These are phyloP conservation scores for Rhynchopsitta pachyrhyncha DNA, from an alignment of 2,113 vertebrate species.

Conservation along the genomic window DNA sequence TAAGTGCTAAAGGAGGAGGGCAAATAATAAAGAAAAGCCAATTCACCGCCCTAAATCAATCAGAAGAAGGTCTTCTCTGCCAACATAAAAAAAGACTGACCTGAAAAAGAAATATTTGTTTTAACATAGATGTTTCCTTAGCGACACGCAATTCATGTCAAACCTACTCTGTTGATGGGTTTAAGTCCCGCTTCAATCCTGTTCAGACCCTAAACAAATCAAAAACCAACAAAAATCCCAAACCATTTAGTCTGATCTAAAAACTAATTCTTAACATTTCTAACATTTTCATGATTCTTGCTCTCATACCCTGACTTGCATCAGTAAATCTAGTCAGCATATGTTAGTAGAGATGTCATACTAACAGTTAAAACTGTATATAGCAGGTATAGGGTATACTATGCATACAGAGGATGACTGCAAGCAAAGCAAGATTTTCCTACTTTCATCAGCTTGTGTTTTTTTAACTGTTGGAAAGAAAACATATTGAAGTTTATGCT, in stretches of 20 bases:
- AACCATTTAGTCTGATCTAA: neutral
- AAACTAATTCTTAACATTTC: neutral
- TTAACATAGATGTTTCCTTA: neutral
- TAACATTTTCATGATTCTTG: neutral
- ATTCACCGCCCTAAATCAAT: neutral
- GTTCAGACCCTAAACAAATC: neutral
- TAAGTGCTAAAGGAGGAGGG: neutral
- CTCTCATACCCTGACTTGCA: neutral
- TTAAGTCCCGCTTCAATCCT: neutral
- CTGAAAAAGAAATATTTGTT: slow-evolving; percentile 7
- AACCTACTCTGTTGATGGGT: neutral
- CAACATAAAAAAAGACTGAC: neutral
- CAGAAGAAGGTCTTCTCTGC: neutral
- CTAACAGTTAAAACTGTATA: neutral
- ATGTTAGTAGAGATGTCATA: neutral
- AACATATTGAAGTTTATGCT: neutral
- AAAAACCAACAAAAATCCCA: neutral
- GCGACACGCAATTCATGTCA: neutral
- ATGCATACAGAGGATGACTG: neutral
- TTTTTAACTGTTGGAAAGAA: neutral
- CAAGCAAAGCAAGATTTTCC: neutral
- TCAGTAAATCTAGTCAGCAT: neutral
- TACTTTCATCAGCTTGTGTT: neutral
- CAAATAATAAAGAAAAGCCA: slow-evolving; percentile 1
- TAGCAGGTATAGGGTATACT: neutral